phyloP scores from a whole-genome alignment of 2,797 vertebrate genomes.

The Aratinga solstitialis region DNA sequence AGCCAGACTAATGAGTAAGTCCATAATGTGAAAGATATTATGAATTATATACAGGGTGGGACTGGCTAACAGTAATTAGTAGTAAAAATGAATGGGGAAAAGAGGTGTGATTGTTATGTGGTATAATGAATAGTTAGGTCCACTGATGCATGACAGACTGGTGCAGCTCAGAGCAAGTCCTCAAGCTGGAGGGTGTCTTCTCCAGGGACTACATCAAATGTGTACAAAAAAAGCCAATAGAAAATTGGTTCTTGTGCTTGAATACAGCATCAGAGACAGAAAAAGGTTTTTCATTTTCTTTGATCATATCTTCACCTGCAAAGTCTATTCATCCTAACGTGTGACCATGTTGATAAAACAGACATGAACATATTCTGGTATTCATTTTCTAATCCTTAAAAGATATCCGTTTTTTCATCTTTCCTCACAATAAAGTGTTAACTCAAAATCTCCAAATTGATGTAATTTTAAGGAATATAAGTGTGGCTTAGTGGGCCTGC shows the following conservation, averaged over 20 bases:
- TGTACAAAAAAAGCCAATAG: not conserved
- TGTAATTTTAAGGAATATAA: not conserved
- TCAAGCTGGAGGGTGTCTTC: not conserved
- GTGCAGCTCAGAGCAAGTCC: not conserved
- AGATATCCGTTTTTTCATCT: not conserved
- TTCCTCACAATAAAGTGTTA: not conserved
- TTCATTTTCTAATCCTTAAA: not conserved
- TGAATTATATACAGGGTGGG: not conserved
- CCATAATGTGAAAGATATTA: not conserved
- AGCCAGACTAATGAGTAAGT: not conserved
- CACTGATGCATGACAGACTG: not conserved
- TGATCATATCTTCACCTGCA: not conserved
- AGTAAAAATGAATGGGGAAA: not conserved
- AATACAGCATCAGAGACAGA: not conserved
- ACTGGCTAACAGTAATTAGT: not conserved
- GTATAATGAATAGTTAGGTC: not conserved
- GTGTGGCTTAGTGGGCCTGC: not conserved
- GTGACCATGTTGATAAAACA: not conserved
- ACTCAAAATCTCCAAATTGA: not conserved
- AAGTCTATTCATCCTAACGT: not conserved
- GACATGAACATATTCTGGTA: not conserved
- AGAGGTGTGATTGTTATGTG: not conserved
- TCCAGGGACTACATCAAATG: not conserved
- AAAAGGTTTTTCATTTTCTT: not conserved
- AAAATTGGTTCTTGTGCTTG: not conserved